Evolutionary conservation across 2,888 invertebrate genomes (phyloP).

Genomic region (Blastobasis lacticolella): DNA sequence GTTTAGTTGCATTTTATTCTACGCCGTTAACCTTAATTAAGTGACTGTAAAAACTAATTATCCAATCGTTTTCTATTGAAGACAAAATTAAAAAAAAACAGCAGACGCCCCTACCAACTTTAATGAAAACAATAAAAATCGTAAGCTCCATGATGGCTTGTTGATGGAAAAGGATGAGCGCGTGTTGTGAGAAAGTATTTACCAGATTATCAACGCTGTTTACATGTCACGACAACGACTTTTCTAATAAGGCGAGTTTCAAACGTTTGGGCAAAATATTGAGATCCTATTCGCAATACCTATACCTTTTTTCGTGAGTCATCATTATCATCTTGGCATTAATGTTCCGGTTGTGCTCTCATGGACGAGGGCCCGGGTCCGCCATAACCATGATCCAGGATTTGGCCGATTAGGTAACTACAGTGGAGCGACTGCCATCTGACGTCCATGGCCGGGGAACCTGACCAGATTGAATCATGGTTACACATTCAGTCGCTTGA

Average conservation of each 20-base stretch:
- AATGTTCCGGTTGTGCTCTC: too few species aligned
- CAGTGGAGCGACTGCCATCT: too few species aligned
- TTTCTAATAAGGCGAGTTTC: slow-evolving; percentile 11
- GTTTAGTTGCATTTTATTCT: slow-evolving; percentile 41
- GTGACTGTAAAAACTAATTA: slow-evolving; percentile 67
- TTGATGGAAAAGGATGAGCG: slow-evolving; percentile 69
- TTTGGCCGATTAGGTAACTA: too few species aligned
- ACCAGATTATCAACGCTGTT: slow-evolving; percentile 29
- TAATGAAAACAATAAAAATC: slow-evolving; percentile 70
- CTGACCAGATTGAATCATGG: too few species aligned
- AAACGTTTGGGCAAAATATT: too few species aligned
- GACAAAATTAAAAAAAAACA: slow-evolving; percentile 35
- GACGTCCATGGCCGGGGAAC: too few species aligned
- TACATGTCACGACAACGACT: slow-evolving; percentile 28
- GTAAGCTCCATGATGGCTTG: slow-evolving; percentile 42
- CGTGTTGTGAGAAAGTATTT: slow-evolving; percentile 45
- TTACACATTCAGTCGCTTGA: too few species aligned
- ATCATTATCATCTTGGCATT: too few species aligned
- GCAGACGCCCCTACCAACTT: slow-evolving; percentile 44
- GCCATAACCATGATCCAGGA: too few species aligned
- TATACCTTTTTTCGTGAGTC: too few species aligned
- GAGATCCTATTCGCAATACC: not conserved
- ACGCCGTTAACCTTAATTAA: slow-evolving; percentile 57
- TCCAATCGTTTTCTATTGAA: slow-evolving; percentile 36
- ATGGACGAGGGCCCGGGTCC: too few species aligned